Conservation (phyloP, 2,888 invertebrate species). For the Loripinus fragilis region DNA sequence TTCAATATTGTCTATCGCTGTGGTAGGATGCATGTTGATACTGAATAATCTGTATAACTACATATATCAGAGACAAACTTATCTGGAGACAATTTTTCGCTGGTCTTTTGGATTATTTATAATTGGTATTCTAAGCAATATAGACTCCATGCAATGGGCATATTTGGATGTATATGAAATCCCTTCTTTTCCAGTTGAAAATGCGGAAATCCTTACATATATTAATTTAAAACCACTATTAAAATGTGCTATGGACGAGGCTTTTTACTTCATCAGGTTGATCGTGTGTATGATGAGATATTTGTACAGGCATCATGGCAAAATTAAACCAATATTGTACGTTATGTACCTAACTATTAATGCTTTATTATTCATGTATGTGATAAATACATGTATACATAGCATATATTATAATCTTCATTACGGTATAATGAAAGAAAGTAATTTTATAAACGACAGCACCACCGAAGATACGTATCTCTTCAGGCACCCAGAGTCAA, state of each 20-base stretch:
- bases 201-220: neutral
- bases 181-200: neutral
- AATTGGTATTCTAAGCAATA: neutral
- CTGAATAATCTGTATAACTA: neutral
- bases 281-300: neutral
- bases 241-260: neutral
- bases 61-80: neutral
- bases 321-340: neutral
- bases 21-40: neutral
- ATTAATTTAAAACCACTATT: neutral
- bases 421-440: neutral
- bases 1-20: neutral
- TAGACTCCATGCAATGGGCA: neutral
- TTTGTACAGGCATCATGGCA: neutral
- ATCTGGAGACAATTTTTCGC: neutral
- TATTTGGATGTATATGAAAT: neutral
- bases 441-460: conserved; percentile 3
- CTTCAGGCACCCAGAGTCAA: neutral
- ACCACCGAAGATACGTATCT: no score
- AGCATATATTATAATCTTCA: neutral
- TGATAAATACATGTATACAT: neutral
- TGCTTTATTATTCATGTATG: neutral
- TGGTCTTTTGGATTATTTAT: neutral
- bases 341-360: neutral
- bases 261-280: neutral